Evolutionary conservation across 2,797 vertebrate species (phyloP).

Genomic region (Spinibarbus caldwelli): DNA sequence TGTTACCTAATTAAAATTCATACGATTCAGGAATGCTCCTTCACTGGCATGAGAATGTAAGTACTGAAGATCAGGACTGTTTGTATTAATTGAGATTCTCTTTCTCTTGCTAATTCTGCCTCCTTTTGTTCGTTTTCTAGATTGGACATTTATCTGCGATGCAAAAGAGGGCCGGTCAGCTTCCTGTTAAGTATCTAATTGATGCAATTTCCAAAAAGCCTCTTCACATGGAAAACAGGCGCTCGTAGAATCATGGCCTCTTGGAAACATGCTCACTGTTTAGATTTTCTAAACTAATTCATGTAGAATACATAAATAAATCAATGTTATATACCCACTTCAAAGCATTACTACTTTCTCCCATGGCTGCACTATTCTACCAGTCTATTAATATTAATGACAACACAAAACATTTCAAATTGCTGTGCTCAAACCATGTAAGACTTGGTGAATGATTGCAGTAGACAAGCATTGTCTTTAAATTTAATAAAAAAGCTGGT

Average conservation of each 20-base stretch:
- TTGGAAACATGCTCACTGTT: conserved; percentile 79
- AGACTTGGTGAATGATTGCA: conserved; percentile 69
- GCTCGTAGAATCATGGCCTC: conserved; percentile 70
- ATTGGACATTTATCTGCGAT: conserved; percentile 80
- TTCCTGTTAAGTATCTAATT: conserved; percentile 83
- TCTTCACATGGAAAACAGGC: conserved; percentile 82
- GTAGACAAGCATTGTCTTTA: conserved; percentile 70
- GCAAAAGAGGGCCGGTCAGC: conserved; percentile 79
- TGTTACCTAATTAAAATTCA: conserved; percentile 69
- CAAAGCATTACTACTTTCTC: conserved; percentile 78
- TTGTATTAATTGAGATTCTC: conserved; percentile 77
- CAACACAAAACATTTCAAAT: conserved; percentile 81
- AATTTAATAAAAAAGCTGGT: conserved; percentile 60
- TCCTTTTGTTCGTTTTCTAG: conserved; percentile 62
- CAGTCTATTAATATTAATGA: conserved; percentile 86
- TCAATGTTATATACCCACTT: conserved; percentile 80
- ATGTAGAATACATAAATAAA: conserved; percentile 86
- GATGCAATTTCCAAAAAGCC: conserved; percentile 84
- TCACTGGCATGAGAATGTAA: conserved; percentile 64
- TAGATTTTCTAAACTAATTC: conserved; percentile 84
- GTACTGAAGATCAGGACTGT: conserved; percentile 71
- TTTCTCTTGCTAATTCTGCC: conserved; percentile 52
- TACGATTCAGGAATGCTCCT: conserved; percentile 62
- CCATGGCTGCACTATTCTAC: conserved; percentile 78
- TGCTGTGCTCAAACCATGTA: conserved; percentile 79